Evolutionary conservation across 2,797 vertebrate genomes (phyloP), one percentile per base, ranked within the genome.

Genomic region (Danio tinwini): DNA sequence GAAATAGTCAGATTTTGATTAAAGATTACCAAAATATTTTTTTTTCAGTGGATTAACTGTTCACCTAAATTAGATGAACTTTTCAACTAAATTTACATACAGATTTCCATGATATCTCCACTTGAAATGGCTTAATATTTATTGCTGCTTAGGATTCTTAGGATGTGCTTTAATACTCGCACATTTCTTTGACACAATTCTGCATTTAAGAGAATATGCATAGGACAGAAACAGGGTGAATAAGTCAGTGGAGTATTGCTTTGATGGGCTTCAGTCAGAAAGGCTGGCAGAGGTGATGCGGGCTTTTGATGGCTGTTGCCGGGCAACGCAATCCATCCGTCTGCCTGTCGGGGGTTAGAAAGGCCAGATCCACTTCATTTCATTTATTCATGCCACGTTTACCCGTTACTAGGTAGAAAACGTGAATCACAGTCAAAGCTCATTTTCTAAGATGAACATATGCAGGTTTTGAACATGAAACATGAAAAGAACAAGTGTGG

Each of bases 291-390:
- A 87, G 83, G 84, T 88, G 91, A 92, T 87, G 73, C 83, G 58
- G 68, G 47, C 90, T 93, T 90, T 29, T 88, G 91, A 92, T 92
- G 89, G 87, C 87, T 83, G 93, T 95, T 95, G 93, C 94, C 90
- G 92, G 85, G 94, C 93, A 94, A 94, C 94, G 8, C 63, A 21
- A 69, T 77, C 67, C 73, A 58, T 75, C 71, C 52, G 74, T 71
- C 59, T 85, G 80, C 78, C 71, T 72, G 74, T 56, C 6, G 55
- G 58, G 56, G 39, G 61, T 52, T 69, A 47, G 50, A 74, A 84
- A 69, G 68, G 61, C 78, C 75, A 71, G 47, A 62, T 39, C 61
- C 39, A 71, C 68, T 78, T 70, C 17, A 59, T 45, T 81, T 45
- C 63, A 53, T 44, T 53, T 81, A 79, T 75, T 67, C 67, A 73